Base-by-base conservation (phyloP, 1,140 invertebrate genomes). In the Idris sp. region DNA sequence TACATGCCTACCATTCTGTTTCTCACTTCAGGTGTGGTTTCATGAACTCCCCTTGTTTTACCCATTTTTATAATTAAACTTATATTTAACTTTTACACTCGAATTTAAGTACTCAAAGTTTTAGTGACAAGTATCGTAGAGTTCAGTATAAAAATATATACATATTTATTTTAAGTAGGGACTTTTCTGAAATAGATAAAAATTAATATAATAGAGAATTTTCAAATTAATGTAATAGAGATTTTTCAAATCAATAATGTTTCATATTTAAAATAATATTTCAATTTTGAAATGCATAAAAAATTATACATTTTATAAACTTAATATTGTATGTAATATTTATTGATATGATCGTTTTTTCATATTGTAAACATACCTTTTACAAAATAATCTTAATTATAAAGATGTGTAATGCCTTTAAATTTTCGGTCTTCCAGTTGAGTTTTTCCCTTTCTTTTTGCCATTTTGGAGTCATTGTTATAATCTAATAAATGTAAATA, bases 1-100 rank as follows among this genome's bases (percentile, higher is more conserved):
- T 85, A 88, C 86, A 88, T 88, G 35, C 86, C 86, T 1, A 87
- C 85, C 86, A 87, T 88, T 15, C 86, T 82, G 69, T 87, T 87
- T 41, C 86, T 71, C 16, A 88, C 56, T 74, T 88, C 85, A 4
- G 85, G 86, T 16, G 86, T 86, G 4, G 86, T 88, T 71, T 88
- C 86, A 40, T 88, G 85, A 4, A 87, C 85, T 26, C 86, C 86
- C 76, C 86, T 81, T 2, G 83, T 86, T 67, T 88, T 86, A 0
- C 86, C 86, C 85, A 87, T 87, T 71, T 73, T 79, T 36, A 14
- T 16, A 35, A 15, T 49, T 62, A 10, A 28, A 28, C 4, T 1
- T n/a, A 40, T n/a, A n/a, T 54, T 40, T 10, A 38, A 28, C 5
- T 13, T 1, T 35, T 35, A 35, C 5, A 35, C 13, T 14, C 11